Conservation (phyloP, 92 coral and sea anemone genomes). For the Porites evermanni region DNA sequence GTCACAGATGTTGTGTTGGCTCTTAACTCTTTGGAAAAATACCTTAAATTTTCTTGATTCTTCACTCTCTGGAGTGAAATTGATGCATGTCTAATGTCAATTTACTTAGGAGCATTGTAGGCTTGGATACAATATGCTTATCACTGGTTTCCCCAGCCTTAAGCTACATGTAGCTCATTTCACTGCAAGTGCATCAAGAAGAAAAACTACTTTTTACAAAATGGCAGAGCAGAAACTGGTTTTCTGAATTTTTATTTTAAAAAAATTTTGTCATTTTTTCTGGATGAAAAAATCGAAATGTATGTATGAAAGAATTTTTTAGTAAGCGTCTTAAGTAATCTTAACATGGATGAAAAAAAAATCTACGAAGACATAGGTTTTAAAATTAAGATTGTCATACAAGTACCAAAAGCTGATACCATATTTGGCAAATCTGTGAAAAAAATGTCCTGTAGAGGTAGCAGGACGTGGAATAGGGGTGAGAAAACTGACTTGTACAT, state of each 20-base stretch:
- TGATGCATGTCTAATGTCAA: no score
- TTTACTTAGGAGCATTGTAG: no score
- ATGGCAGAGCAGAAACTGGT: constrained; percentile 47
- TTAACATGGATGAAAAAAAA: background rate
- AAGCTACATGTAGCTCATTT: background rate
- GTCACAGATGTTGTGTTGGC: no score
- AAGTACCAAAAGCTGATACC: no score
- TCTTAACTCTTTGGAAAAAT: no score
- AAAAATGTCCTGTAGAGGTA: no score
- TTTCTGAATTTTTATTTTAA: constrained; percentile 43
- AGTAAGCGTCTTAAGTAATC: background rate
- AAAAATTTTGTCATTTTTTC: constrained; percentile 18
- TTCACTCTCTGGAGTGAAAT: no score
- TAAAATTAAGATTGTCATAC: background rate
- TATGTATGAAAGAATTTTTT: constrained; percentile 1
- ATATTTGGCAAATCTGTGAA: no score
- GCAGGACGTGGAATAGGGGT: no score
- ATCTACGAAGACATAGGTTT: background rate
- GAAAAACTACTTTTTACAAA: constrained; percentile 14
- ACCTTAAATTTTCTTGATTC: no score
- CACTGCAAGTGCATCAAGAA: background rate
- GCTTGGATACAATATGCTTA: background rate
- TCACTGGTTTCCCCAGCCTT: background rate
- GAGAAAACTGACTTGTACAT: no score
- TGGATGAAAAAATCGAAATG: constrained; percentile 1